A percentile compares a stretch with the other conserved stretches of the same genome.
These are phyloP conservation scores for Merodon equestris DNA, from an alignment of 2,888 invertebrate genomes.

Conservation along the genomic window DNA sequence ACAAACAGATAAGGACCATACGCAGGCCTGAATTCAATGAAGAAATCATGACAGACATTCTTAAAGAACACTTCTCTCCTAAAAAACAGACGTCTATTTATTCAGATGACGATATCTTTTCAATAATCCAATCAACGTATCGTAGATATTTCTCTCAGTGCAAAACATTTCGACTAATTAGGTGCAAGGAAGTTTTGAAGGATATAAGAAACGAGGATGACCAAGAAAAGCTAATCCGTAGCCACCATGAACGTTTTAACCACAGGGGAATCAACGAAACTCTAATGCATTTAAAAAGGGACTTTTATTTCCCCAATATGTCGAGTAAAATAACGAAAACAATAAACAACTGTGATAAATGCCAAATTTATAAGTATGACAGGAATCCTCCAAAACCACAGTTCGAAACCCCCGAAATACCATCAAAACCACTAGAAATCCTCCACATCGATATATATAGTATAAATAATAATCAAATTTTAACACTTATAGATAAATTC, in stretches of 20 bases:
- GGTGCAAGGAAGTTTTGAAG: neutral
- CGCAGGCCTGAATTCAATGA: too few species aligned
- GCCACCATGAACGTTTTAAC: neutral
- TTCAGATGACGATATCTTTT: neutral
- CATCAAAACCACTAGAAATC: too few species aligned
- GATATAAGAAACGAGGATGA: too few species aligned
- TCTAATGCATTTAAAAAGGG: neutral
- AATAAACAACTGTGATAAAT: neutral
- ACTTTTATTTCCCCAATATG: neutral
- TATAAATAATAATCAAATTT: slow-evolving; percentile 18
- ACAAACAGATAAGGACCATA: neutral
- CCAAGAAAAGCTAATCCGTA: neutral
- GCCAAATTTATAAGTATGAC: too few species aligned
- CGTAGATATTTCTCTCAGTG: neutral
- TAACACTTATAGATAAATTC: slow-evolving; percentile 50
- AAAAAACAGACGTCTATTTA: neutral
- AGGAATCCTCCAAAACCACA: too few species aligned
- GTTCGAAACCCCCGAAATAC: too few species aligned
- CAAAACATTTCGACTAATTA: too few species aligned
- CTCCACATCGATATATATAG: too few species aligned
- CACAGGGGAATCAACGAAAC: neutral
- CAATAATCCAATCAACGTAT: neutral
- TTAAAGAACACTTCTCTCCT: neutral
- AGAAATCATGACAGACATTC: neutral
- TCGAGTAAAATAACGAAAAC: neutral